Percentiles rank a stretch among this genome's conserved stretches.
Conservation (phyloP, 2,888 invertebrate genomes). For the Drosophila differens region DNA sequence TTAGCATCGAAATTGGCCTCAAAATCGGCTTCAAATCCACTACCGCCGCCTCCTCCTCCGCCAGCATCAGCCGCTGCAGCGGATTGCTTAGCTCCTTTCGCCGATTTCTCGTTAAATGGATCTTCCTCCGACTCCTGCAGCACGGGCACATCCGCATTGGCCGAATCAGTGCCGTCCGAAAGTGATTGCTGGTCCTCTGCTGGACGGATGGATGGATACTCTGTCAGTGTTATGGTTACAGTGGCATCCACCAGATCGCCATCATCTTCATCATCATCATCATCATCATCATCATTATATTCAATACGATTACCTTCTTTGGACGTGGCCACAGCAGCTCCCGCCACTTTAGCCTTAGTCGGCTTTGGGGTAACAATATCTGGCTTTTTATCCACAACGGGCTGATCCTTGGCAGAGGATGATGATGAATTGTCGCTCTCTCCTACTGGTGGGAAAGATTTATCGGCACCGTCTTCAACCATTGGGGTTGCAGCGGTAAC, state of each 20-base stretch:
- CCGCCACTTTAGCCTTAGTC: conserved; percentile 50
- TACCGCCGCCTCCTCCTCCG: conserved; percentile 61
- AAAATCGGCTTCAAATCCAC: conserved; percentile 84
- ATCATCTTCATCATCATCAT: background rate
- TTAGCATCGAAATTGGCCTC: conserved; percentile 84
- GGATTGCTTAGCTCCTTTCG: conserved; percentile 33
- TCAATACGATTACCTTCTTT: conserved; percentile 74
- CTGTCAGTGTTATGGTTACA: conserved; percentile 69
- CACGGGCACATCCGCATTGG: conserved; percentile 68
- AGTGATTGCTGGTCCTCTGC: conserved; percentile 76
- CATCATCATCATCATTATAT: conserved; percentile 1
- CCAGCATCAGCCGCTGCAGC: conserved; percentile 38
- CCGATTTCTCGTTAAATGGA: conserved; percentile 81
- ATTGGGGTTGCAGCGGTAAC: conserved; percentile 97
- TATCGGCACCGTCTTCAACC: conserved; percentile 92
- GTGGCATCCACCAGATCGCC: conserved; percentile 41
- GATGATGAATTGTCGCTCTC: conserved; percentile 72
- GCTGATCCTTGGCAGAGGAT: conserved; percentile 40
- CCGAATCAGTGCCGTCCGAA: conserved; percentile 75
- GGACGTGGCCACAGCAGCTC: conserved; percentile 37
- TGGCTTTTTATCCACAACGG: conserved; percentile 63
- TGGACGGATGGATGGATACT: conserved; percentile 62
- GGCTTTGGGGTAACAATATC: conserved; percentile 62
- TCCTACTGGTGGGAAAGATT: conserved; percentile 89
- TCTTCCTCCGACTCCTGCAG: conserved; percentile 80